phyloP scores from a whole-genome alignment of 2,797 vertebrate species.

The Pteropus rufus region DNA sequence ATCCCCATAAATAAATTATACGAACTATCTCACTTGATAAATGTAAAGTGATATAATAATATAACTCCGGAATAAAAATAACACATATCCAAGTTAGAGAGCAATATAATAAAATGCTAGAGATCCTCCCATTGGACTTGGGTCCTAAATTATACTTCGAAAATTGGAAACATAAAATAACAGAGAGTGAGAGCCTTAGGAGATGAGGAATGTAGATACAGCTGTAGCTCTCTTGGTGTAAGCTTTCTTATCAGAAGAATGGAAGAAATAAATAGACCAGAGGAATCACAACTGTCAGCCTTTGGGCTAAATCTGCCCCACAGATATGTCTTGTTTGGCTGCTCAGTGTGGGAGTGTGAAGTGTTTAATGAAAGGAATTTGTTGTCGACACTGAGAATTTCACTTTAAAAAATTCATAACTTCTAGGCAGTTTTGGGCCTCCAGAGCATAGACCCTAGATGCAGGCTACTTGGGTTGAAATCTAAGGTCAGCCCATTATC shows the following conservation, averaged over 20 bases:
- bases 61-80: background rate
- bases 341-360: background rate
- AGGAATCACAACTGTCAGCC: background rate
- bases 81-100: no score
- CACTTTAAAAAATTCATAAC: background rate
- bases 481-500: background rate
- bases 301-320: background rate
- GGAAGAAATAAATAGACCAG: background rate
- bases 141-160: background rate
- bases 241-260: background rate
- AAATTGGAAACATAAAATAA: background rate
- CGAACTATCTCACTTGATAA: conserved; percentile 1
- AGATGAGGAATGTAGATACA: background rate
- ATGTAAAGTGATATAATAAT: background rate
- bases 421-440: background rate
- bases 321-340: background rate
- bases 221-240: background rate
- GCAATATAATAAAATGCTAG: background rate
- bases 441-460: background rate
- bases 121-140: background rate
- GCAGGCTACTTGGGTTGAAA: background rate
- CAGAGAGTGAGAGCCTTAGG: background rate
- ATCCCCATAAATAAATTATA: background rate
- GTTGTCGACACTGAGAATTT: background rate
- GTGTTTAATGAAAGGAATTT: background rate